Evolutionary conservation across 2,797 vertebrate species (phyloP).

Genomic region (Danio choprae): DNA sequence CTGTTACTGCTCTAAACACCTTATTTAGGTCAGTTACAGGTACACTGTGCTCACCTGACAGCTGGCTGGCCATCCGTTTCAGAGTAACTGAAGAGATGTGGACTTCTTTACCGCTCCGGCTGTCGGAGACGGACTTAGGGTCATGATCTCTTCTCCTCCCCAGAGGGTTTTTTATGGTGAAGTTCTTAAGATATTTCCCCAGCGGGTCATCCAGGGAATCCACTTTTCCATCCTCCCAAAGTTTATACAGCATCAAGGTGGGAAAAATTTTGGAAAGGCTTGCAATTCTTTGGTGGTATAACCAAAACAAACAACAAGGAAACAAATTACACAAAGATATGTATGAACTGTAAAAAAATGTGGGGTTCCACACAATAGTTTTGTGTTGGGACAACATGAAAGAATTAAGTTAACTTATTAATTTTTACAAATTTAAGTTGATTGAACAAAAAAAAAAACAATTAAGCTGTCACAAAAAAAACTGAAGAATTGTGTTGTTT

Average conservation of each 20-base stretch:
- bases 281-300: slow-evolving; percentile 73
- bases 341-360: background rate
- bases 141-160: slow-evolving; percentile 67
- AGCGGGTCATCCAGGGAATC: slow-evolving; percentile 82
- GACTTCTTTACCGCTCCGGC: slow-evolving; percentile 63
- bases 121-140: slow-evolving; percentile 62
- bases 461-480: too few relatives aligned
- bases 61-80: slow-evolving; percentile 86
- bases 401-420: too few relatives aligned
- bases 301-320: background rate
- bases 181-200: slow-evolving; percentile 78
- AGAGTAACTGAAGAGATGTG: slow-evolving; percentile 78
- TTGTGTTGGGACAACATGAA: too few relatives aligned
- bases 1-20: background rate
- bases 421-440: too few relatives aligned
- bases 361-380: too few relatives aligned
- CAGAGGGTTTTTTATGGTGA: slow-evolving; percentile 84
- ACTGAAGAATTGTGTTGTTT: too few relatives aligned
- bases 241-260: slow-evolving; percentile 83
- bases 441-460: too few relatives aligned
- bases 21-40: background rate
- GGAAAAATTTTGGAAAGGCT: slow-evolving; percentile 88
- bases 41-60: slow-evolving; percentile 77
- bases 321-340: background rate
- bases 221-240: slow-evolving; percentile 85